phyloP scores from a whole-genome alignment of 2,797 vertebrate species.

The Megaceryle alcyon region DNA sequence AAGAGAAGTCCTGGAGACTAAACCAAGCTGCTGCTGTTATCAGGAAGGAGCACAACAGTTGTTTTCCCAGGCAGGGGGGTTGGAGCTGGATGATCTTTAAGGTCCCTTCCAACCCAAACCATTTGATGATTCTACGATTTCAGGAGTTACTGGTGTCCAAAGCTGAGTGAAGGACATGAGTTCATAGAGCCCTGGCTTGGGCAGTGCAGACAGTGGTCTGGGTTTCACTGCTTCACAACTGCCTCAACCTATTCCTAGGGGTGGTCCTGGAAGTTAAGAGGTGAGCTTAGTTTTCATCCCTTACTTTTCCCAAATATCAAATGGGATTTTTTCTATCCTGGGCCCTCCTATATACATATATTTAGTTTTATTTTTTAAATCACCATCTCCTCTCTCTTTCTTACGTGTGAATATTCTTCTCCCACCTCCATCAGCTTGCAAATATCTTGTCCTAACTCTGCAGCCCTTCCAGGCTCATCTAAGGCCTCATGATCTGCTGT shows the following conservation, averaged over 20 bases:
- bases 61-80: no score
- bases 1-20: not conserved
- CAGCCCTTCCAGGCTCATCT: conserved; percentile 13
- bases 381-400: not conserved
- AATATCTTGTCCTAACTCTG: not conserved
- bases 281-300: not conserved
- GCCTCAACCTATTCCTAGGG: not conserved
- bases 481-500: conserved; percentile 45
- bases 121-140: no score
- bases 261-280: not conserved
- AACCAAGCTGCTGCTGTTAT: not conserved
- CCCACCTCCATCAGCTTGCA: fast-evolving
- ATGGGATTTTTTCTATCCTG: not conserved
- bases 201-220: not conserved
- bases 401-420: not conserved
- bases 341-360: fast-evolving
- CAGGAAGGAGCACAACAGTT: not conserved
- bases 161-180: not conserved
- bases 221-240: not conserved
- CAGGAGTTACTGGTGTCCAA: not conserved
- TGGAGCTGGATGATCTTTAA: no score
- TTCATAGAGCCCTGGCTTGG: not conserved
- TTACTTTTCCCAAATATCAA: not conserved
- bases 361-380: not conserved
- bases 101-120: no score